Conservation (phyloP, 2,113 vertebrate genomes). For the Actenoides lindsayi region DNA sequence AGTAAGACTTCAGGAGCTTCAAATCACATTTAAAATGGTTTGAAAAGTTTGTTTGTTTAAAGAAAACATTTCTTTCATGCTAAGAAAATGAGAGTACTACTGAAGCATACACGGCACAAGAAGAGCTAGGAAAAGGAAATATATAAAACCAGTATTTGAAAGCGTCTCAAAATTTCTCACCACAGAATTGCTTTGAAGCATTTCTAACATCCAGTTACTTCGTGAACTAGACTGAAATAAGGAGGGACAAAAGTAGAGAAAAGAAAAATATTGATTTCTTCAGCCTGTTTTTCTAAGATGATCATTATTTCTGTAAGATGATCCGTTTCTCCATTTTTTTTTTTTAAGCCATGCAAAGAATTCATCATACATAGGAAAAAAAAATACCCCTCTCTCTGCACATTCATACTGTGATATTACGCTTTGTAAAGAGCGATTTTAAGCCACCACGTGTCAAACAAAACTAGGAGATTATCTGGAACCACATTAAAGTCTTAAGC, state of each 20-base stretch:
- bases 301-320: conserved; percentile 22
- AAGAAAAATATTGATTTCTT: conserved; percentile 32
- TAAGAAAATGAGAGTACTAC: conserved; percentile 2
- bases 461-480: neutral
- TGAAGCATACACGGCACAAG: neutral
- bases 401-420: neutral
- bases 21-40: conserved; percentile 56
- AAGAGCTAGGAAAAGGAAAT: neutral
- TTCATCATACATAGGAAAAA: neutral
- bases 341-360: neutral
- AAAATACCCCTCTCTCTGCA: neutral
- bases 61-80: neutral
- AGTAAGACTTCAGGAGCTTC: conserved; percentile 57
- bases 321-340: neutral
- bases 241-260: neutral
- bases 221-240: neutral
- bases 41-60: conserved; percentile 53
- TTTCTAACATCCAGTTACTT: conserved; percentile 16
- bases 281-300: neutral
- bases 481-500: neutral
- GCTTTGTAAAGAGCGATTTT: neutral
- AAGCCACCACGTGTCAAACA: neutral
- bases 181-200: neutral
- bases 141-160: conserved; percentile 5
- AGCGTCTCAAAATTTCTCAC: conserved; percentile 16